These are phyloP conservation scores for Callithrix jacchus DNA, from an alignment of 2,113 vertebrate genomes.

Conservation along the genomic window DNA sequence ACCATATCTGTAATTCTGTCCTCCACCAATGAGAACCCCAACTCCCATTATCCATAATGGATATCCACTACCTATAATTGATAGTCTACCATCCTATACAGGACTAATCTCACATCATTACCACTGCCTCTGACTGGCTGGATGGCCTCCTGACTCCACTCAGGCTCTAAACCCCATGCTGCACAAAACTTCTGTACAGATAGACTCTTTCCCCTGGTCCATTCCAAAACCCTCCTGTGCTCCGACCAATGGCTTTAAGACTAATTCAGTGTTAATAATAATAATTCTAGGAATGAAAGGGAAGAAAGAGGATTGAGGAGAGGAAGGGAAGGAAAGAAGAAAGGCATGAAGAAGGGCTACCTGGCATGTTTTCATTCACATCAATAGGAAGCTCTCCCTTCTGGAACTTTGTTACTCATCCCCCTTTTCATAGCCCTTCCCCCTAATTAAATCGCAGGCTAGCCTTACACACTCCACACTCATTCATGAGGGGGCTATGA, in stretches of 20 bases:
- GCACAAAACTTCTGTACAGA: not conserved
- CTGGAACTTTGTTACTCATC: not conserved
- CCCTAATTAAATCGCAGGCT: not conserved
- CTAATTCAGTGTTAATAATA: not conserved
- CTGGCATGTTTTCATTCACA: not conserved
- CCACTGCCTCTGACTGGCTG: too few relatives aligned
- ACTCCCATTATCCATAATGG: not conserved
- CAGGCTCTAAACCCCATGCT: too few relatives aligned
- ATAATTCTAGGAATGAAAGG: not conserved
- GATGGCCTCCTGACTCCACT: accelerated
- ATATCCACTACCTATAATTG: not conserved
- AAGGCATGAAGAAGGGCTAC: not conserved
- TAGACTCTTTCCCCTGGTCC: not conserved
- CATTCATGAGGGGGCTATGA: not conserved
- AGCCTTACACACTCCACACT: not conserved
- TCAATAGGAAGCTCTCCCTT: not conserved
- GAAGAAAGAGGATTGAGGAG: not conserved
- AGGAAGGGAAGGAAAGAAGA: not conserved
- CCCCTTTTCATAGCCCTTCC: accelerated
- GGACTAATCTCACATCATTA: not conserved
- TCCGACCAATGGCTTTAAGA: not conserved
- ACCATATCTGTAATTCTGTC: not conserved
- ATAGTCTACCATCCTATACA: not conserved
- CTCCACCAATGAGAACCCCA: not conserved
- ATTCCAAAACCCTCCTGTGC: not conserved